A percentile compares a stretch with the other conserved stretches of the same genome.
These are phyloP conservation scores for Cyrtorhinus lividipennis DNA, from an alignment of 1,140 invertebrate species.

Conservation along the genomic window DNA sequence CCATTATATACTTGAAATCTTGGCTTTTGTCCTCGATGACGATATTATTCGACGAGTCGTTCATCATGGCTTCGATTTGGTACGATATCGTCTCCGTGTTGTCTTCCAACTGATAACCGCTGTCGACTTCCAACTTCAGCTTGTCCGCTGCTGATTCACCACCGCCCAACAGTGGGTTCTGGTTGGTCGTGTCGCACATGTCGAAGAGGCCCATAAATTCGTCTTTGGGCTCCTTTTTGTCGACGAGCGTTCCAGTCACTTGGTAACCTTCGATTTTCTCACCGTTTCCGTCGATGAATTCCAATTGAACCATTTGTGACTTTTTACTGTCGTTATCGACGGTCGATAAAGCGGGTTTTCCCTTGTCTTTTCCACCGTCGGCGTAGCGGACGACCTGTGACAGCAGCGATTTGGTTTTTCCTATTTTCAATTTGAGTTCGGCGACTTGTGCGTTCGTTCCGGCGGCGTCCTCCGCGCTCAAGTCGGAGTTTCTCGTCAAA, in stretches of 20 bases:
- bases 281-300: conserved; percentile 24
- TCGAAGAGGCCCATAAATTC: conserved; percentile 22
- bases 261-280: conserved; percentile 23
- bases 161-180: neutral
- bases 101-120: conserved; percentile 14
- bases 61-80: conserved; percentile 19
- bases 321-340: conserved; percentile 10
- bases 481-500: conserved; percentile 14
- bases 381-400: conserved; percentile 20
- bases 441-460: conserved; percentile 22
- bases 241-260: conserved; percentile 20
- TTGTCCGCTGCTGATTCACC: conserved; percentile 1
- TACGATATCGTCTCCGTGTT: conserved; percentile 3
- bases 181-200: conserved; percentile 17
- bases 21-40: conserved; percentile 16
- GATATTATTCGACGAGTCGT: conserved; percentile 10
- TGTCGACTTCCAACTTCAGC: neutral
- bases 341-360: conserved; percentile 7
- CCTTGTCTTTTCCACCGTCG: conserved; percentile 18
- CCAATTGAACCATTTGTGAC: conserved; percentile 22
- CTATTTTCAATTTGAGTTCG: conserved; percentile 23
- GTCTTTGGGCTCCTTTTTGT: conserved; percentile 12
- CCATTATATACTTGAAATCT: conserved; percentile 20
- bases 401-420: conserved; percentile 22
- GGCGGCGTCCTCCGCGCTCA: conserved; percentile 19